These are phyloP conservation scores for Leptinotarsa defecta DNA, from an alignment of 1,140 invertebrate genomes.

Conservation along the genomic window DNA sequence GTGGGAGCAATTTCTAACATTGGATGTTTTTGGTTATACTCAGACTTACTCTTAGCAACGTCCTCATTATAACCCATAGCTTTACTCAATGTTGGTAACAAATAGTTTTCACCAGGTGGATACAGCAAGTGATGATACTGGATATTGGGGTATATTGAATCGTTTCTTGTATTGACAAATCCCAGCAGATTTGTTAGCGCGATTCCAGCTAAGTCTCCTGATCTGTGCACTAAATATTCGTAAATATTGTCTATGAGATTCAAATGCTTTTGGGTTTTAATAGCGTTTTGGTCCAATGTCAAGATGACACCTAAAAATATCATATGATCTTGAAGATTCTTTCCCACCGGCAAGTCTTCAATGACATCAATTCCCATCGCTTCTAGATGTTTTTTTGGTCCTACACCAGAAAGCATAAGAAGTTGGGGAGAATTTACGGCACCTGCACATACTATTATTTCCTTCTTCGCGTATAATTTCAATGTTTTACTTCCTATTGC, in stretches of 20 bases:
- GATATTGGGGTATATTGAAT: slow-evolving; percentile 39
- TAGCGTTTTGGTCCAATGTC: slow-evolving; percentile 27
- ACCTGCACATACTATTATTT: slow-evolving; percentile 69
- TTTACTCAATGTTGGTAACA: slow-evolving; percentile 25
- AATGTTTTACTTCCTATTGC: slow-evolving; percentile 49
- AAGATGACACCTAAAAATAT: slow-evolving; percentile 26
- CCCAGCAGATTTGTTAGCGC: slow-evolving; percentile 35
- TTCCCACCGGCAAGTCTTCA: slow-evolving; percentile 55
- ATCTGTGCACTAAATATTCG: slow-evolving; percentile 37
- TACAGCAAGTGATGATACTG: slow-evolving; percentile 58
- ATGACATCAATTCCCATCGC: slow-evolving; percentile 47
- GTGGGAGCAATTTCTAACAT: slow-evolving; percentile 61
- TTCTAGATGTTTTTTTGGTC: slow-evolving; percentile 68
- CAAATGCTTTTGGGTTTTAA: not conserved
- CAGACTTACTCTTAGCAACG: slow-evolving; percentile 16
- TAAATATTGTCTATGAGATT: slow-evolving; percentile 31
- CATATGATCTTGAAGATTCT: slow-evolving; percentile 62
- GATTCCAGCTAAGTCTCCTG: slow-evolving; percentile 38
- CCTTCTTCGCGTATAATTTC: slow-evolving; percentile 61
- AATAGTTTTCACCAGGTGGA: slow-evolving; percentile 21
- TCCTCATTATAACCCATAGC: slow-evolving; percentile 20
- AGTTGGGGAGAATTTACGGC: slow-evolving; percentile 65
- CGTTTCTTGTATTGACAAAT: slow-evolving; percentile 40
- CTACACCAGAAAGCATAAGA: slow-evolving; percentile 75
- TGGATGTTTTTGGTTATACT: slow-evolving; percentile 27